Percentiles rank a stretch among this genome's conserved stretches.
phyloP scores from a whole-genome alignment of 2,888 invertebrate genomes.

The Heliconius charithonia region DNA sequence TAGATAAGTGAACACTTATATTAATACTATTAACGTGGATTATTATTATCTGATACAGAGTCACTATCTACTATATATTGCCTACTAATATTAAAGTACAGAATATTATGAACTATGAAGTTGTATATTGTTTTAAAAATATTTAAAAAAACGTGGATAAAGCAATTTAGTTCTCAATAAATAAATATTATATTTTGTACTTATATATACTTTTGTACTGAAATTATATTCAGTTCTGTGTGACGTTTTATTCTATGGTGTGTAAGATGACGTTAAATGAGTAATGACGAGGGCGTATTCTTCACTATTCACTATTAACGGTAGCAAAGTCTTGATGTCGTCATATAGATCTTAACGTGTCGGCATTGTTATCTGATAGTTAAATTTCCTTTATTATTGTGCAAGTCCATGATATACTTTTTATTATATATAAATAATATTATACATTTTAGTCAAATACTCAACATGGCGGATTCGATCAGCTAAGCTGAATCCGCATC shows the following conservation, averaged over 20 bases:
- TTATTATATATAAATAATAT: no score
- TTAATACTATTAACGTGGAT: conserved; percentile 15
- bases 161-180: not conserved
- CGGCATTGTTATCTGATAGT: not conserved
- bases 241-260: not conserved
- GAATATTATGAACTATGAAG: not conserved
- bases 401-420: not conserved
- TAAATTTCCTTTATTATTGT: not conserved
- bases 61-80: conserved; percentile 7
- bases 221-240: not conserved
- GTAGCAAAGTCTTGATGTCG: not conserved
- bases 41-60: conserved; percentile 15
- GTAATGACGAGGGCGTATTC: not conserved
- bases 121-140: not conserved
- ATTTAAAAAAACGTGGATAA: not conserved
- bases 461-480: no score
- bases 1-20: not conserved
- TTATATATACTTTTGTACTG: no score
- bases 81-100: not conserved
- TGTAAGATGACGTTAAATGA: not conserved
- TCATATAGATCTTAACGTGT: not conserved
- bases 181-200: not conserved
- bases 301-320: not conserved
- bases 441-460: not conserved
- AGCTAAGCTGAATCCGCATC: no score